Percentiles rank a stretch among this genome's conserved stretches.
Conservation (phyloP, 2,113 vertebrate genomes). For the Ptilonorhynchus violaceus region DNA sequence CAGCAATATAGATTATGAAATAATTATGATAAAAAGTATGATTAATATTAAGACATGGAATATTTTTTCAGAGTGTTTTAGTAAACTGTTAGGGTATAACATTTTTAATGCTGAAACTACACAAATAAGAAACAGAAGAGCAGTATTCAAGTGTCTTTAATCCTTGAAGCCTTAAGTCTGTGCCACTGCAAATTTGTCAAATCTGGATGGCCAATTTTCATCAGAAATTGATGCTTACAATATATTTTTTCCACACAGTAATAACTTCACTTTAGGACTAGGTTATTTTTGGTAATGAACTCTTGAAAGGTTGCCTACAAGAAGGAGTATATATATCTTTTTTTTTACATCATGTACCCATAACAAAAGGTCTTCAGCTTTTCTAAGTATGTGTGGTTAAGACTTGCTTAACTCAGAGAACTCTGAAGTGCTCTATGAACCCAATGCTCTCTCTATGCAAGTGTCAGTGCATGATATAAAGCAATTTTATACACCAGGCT, state of each 20-base stretch:
- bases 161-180: constrained; percentile 74
- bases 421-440: constrained; percentile 61
- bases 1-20: constrained; percentile 81
- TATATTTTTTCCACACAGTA: not conserved
- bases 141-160: constrained; percentile 64
- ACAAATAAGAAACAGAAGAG: constrained; percentile 63
- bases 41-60: constrained; percentile 81
- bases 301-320: not conserved
- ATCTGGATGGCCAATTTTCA: not conserved
- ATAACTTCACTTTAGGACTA: not conserved
- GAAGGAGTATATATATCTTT: not conserved
- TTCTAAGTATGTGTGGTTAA: not conserved
- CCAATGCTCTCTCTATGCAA: constrained; percentile 55
- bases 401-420: not conserved
- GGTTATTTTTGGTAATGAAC: constrained; percentile 19
- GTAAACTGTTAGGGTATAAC: constrained; percentile 77
- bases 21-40: constrained; percentile 79
- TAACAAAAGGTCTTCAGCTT: not conserved
- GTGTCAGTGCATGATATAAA: constrained; percentile 48
- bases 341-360: constrained; percentile 35
- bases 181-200: constrained; percentile 14
- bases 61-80: constrained; percentile 76
- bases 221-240: not conserved
- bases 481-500: not conserved
- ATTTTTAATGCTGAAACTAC: constrained; percentile 77